These are phyloP conservation scores for Calypte anna DNA, from an alignment of 2,113 vertebrate species.

Conservation along the genomic window DNA sequence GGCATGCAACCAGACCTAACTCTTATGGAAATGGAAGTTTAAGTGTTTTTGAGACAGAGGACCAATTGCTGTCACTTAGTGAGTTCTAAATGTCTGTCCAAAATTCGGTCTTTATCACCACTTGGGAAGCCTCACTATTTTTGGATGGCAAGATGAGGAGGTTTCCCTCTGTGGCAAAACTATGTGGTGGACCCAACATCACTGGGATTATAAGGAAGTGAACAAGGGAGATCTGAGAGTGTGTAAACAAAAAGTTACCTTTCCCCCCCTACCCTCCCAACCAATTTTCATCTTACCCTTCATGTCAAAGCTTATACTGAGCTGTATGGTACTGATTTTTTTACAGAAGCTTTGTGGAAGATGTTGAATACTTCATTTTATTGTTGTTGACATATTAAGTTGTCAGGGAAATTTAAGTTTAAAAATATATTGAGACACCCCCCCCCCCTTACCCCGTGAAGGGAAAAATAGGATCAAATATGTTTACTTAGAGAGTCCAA, in stretches of 20 bases:
- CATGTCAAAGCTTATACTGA: background rate
- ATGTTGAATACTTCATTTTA: background rate
- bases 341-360: background rate
- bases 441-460: background rate
- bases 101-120: background rate
- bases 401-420: background rate
- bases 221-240: background rate
- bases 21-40: accelerated
- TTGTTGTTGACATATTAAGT: background rate
- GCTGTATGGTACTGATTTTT: background rate
- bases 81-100: background rate
- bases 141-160: background rate
- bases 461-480: background rate
- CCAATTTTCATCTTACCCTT: background rate
- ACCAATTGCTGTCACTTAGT: background rate
- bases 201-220: background rate
- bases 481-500: background rate
- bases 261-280: background rate
- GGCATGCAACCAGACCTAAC: background rate
- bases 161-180: background rate
- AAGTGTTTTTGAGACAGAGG: background rate
- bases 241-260: background rate
- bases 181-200: background rate
- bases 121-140: background rate
- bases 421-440: background rate